A percentile compares a stretch with the other conserved stretches of the same genome.
Evolutionary conservation across 2,113 vertebrate species (phyloP).

Genomic region (Scomber scombrus): DNA sequence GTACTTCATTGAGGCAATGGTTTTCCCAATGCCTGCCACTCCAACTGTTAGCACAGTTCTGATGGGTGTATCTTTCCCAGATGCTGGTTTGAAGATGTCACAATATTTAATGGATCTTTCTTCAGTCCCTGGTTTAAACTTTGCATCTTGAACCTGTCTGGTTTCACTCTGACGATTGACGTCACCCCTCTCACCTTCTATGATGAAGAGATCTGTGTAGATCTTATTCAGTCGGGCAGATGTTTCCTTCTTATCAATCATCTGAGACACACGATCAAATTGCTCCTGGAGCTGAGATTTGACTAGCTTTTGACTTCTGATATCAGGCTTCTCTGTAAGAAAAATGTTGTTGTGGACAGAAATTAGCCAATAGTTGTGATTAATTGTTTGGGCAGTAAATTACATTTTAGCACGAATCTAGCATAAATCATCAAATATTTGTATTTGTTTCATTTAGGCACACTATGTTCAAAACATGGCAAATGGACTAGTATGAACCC

Average conservation of each 20-base stretch:
- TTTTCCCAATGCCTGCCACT: slow-evolving; percentile 67
- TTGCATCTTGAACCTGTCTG: background rate
- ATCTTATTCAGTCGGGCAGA: slow-evolving; percentile 46
- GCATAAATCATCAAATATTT: too few species aligned
- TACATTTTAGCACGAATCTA: background rate
- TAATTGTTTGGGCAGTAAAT: background rate
- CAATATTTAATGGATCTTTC: slow-evolving; percentile 49
- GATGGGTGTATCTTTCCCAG: rapidly evolving
- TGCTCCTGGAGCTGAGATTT: slow-evolving; percentile 31
- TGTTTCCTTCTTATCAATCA: slow-evolving; percentile 28
- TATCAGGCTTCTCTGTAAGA: slow-evolving; percentile 37
- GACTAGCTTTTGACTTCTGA: background rate
- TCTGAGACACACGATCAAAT: slow-evolving; percentile 40
- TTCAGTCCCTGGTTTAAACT: slow-evolving; percentile 41
- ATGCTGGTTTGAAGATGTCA: slow-evolving; percentile 42
- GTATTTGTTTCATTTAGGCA: too few species aligned
- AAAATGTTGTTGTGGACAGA: background rate
- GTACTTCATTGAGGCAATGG: slow-evolving; percentile 61
- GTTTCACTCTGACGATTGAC: background rate
- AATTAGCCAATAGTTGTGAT: background rate
- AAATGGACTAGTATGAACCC: too few species aligned
- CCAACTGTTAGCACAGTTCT: slow-evolving; percentile 59
- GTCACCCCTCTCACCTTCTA: slow-evolving; percentile 44
- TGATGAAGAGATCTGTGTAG: slow-evolving; percentile 64
- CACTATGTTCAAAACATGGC: too few species aligned